Evolutionary conservation across 2,113 vertebrate genomes (phyloP).

Genomic region (Erpornis zantholeuca): DNA sequence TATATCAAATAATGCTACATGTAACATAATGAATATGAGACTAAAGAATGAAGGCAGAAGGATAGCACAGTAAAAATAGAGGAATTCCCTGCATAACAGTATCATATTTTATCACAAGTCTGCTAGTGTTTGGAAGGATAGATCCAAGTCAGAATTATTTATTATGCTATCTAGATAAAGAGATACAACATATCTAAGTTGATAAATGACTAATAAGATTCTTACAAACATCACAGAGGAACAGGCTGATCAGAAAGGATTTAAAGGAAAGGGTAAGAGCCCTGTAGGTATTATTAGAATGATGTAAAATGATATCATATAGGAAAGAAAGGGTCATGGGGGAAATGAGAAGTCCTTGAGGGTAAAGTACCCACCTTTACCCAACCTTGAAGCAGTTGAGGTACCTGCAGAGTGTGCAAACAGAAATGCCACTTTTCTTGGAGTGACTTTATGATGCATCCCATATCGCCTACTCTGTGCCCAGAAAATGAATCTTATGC

Average conservation of each 20-base stretch:
- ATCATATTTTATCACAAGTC: neutral
- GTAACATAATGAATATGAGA: neutral
- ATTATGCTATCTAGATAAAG: neutral
- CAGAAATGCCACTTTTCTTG: neutral
- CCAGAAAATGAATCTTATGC: too few relatives aligned
- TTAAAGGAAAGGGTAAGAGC: neutral
- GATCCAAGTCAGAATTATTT: neutral
- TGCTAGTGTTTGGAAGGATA: neutral
- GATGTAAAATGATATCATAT: neutral
- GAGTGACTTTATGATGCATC: too few relatives aligned
- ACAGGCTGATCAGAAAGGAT: neutral
- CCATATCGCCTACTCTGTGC: too few relatives aligned
- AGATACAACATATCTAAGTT: neutral
- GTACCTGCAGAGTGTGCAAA: neutral
- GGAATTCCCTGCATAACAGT: neutral
- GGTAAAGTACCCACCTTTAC: accelerated
- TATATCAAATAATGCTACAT: neutral
- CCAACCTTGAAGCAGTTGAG: neutral
- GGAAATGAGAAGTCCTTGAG: neutral
- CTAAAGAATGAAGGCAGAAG: neutral
- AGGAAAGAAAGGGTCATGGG: neutral
- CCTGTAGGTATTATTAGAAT: neutral
- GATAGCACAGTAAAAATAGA: neutral
- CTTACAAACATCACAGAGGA: neutral
- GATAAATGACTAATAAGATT: neutral